Conservation (phyloP, 1,140 invertebrate species). For the Drosophila willistoni region DNA sequence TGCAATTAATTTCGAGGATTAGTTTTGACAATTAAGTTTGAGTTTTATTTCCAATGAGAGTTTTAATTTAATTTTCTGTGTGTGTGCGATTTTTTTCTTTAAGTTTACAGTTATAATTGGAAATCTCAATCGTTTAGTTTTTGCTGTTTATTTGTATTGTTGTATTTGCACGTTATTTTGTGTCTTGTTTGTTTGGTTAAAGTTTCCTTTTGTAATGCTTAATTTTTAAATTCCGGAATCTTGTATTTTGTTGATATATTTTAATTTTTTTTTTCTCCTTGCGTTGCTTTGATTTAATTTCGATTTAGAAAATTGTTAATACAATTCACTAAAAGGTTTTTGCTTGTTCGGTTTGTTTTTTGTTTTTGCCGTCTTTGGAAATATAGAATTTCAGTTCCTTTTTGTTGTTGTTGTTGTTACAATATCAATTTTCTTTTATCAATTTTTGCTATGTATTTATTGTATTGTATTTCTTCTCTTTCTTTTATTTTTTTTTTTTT, state of each 20-base stretch:
- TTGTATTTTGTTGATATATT: not conserved
- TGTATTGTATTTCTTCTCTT: constrained; percentile 48
- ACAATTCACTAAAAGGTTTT: not conserved
- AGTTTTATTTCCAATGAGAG: not conserved
- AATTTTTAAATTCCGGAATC: not conserved
- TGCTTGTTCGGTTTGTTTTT: constrained; percentile 13
- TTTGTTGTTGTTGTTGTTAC: constrained; percentile 14
- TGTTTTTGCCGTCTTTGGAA: not conserved
- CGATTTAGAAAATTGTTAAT: not conserved
- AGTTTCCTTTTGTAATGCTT: not conserved
- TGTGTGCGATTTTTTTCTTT: not conserved
- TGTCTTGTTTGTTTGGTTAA: too few relatives aligned
- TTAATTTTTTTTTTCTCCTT: not conserved
- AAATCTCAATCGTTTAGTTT: not conserved
- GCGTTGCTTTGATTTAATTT: not conserved
- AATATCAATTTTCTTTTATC: constrained; percentile 35
- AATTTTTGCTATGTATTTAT: constrained; percentile 34
- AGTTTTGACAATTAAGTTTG: not conserved
- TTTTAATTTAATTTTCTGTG: not conserved
- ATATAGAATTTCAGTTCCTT: not conserved
- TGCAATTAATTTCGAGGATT: too few relatives aligned
- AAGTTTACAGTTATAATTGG: not conserved
- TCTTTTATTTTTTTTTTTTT: constrained; percentile 37
- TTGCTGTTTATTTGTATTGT: not conserved
- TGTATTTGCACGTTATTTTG: not conserved